Conservation (phyloP, 2,797 vertebrate genomes). For the Darevskia nairensis region DNA sequence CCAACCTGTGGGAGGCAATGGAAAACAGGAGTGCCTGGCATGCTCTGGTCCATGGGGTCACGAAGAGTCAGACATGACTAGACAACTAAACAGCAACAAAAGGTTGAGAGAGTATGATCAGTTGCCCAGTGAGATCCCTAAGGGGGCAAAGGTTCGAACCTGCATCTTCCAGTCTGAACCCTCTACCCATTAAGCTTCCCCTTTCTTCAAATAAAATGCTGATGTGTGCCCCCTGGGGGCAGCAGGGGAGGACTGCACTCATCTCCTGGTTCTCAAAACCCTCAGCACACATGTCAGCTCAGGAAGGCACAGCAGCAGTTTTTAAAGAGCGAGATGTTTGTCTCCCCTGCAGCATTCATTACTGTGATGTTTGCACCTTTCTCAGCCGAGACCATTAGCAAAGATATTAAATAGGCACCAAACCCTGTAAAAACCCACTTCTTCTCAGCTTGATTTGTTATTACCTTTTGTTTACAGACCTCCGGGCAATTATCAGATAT, state of each 20-base stretch:
- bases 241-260: background rate
- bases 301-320: background rate
- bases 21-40: no score
- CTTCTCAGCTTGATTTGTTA: slow-evolving; percentile 72
- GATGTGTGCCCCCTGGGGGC: background rate
- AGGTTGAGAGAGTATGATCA: background rate
- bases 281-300: background rate
- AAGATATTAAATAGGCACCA: slow-evolving; percentile 70
- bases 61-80: no score
- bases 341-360: slow-evolving; percentile 70
- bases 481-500: slow-evolving; percentile 70
- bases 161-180: background rate
- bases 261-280: background rate
- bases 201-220: background rate
- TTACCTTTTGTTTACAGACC: slow-evolving; percentile 70
- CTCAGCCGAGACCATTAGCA: slow-evolving; percentile 74
- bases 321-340: background rate
- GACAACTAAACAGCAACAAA: no score
- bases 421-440: slow-evolving; percentile 69
- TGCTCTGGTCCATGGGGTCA: no score
- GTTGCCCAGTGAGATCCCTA: background rate
- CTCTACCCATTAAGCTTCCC: background rate
- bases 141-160: background rate
- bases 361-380: slow-evolving; percentile 74
- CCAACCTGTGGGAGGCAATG: no score